Evolutionary conservation across 1,140 invertebrate species (phyloP).

Genomic region (Hestina assimilis): DNA sequence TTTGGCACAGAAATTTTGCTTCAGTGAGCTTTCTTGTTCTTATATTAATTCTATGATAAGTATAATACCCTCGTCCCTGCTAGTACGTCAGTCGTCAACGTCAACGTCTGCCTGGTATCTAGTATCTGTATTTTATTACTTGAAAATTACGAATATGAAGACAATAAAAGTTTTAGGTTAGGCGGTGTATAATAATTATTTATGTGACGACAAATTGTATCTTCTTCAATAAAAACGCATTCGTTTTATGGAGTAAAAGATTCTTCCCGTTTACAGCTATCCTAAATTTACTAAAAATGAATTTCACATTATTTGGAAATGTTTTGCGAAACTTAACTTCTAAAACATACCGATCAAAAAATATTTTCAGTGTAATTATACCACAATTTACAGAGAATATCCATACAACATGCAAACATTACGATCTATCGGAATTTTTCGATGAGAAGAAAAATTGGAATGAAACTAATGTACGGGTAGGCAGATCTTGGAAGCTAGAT

Average conservation of each 20-base stretch:
- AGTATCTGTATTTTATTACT: no score
- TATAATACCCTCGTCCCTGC: no score
- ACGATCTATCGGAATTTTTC: constrained; percentile 94
- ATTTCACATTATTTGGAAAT: constrained; percentile 18
- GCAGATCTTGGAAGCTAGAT: constrained; percentile 93
- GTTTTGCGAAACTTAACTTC: constrained; percentile 12
- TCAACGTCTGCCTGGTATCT: no score
- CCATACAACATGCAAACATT: constrained; percentile 65
- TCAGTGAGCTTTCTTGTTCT: no score
- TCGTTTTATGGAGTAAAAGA: not conserved
- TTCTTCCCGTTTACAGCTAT: not conserved
- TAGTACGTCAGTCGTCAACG: no score
- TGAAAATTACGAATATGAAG: no score
- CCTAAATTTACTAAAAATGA: constrained; percentile 16
- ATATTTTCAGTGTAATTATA: constrained; percentile 15
- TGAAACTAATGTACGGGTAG: constrained; percentile 86
- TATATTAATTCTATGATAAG: no score
- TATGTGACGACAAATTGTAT: no score
- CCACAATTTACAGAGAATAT: constrained; percentile 38
- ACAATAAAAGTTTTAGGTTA: no score
- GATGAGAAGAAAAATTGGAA: constrained; percentile 93
- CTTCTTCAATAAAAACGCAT: no score
- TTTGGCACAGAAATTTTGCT: no score
- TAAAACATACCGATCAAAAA: constrained; percentile 5
- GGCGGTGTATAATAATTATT: no score